Conservation (phyloP, 1,140 invertebrate species). For the Trissolcus basalis region DNA sequence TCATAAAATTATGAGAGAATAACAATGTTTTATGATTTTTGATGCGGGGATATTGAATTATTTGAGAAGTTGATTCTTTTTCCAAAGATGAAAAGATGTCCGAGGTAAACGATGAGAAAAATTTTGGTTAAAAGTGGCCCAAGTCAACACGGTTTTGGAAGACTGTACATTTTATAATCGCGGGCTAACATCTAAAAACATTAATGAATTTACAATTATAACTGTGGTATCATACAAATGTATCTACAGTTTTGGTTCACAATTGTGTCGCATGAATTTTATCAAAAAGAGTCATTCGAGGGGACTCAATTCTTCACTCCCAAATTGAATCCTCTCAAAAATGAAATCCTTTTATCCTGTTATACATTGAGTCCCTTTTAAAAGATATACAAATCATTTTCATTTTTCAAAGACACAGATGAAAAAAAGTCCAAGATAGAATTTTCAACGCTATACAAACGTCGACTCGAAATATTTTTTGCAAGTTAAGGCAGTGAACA, state of each 20-base stretch:
- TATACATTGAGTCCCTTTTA: too few species aligned
- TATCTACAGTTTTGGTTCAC: slow-evolving; percentile 46
- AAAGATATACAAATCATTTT: not conserved
- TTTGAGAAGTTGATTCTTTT: too few species aligned
- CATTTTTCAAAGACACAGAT: not conserved
- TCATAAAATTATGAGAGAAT: slow-evolving; percentile 26
- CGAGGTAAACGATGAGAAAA: not conserved
- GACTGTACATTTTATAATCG: slow-evolving; percentile 47
- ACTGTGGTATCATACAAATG: slow-evolving; percentile 46
- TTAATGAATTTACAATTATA: slow-evolving; percentile 50
- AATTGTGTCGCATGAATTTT: not conserved
- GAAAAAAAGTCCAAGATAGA: not conserved
- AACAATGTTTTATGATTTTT: slow-evolving; percentile 36
- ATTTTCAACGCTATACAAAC: slow-evolving; percentile 15
- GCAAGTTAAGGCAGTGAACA: slow-evolving; percentile 55
- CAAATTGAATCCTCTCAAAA: too few species aligned
- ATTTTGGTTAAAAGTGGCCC: slow-evolving; percentile 12
- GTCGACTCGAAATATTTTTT: slow-evolving; percentile 36
- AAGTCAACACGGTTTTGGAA: slow-evolving; percentile 39
- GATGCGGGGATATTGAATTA: slow-evolving; percentile 1
- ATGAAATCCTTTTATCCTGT: too few species aligned
- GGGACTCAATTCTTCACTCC: not conserved
- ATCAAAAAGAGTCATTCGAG: not conserved
- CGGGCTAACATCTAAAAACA: slow-evolving; percentile 19
- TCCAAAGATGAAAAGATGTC: too few species aligned